Evolutionary conservation across 2,888 invertebrate species (phyloP), one percentile per base, ranked within the genome.

Genomic region (Apodemia zela): DNA sequence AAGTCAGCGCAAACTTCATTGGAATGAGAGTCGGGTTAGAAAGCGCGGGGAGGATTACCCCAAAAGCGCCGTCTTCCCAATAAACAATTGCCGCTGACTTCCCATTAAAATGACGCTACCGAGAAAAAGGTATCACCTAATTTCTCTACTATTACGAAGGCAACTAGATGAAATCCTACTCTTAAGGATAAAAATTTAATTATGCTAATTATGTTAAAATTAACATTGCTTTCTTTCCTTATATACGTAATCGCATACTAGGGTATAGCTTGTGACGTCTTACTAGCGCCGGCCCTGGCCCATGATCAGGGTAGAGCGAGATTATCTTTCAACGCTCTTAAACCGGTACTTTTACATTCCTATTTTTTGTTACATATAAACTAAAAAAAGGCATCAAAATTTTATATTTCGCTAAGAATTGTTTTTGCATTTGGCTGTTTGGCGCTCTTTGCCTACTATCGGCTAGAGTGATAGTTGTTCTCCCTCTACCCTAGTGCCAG

Each of bases 121-220:
- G 81, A 89, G 89, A 89, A 88, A 89, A 86, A 84, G 85, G 84
- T 85, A 89, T 85, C 76, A 85, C 87, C 87, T 89, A 89, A 81
- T 79, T 87, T 84, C 86, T 87, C 89, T 91, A 89, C 84, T 74
- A 82, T 85, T 89, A 90, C 87, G 83, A 91, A 91, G 90, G 90
- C 91, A 89, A 86, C 91, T 91, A 91, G 84, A 91, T 89, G 89
- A 89, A 90, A 88, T 84, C 86, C 91, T 91, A 91, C 91, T 79
- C 88, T 90, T 90, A 91, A 78, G 81, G 86, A 89, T 91, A 89
- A 89, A 89, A 89, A 82, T 89, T 88, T 89, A 90, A 88, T 87
- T 90, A 90, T 78, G 75, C 82, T 89, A 89, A 81, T 79, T 85
- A 87, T 87, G 84, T 90, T 91, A 89, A 89, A 91, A 89, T 90